A percentile compares a stretch with the other conserved stretches of the same genome.
Evolutionary conservation across 53 echinoderm and acorn worm species (phyloP).

Genomic region (Paracentrotus lividus): DNA sequence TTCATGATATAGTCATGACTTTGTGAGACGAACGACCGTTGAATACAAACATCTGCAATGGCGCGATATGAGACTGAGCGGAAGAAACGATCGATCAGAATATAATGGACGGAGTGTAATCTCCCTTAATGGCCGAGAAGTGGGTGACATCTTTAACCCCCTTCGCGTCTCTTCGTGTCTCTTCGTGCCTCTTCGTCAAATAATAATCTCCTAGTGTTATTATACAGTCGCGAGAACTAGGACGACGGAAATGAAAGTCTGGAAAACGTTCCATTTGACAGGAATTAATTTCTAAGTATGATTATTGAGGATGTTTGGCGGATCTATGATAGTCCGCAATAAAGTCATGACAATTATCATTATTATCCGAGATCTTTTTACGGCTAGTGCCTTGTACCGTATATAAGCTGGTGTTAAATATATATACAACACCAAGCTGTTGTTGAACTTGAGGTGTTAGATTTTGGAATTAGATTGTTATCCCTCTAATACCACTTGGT

Average conservation of each 20-base stretch:
- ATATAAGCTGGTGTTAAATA: too few relatives aligned
- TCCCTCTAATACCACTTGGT: too few relatives aligned
- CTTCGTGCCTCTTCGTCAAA: neutral
- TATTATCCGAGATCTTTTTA: too few relatives aligned
- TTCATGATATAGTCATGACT: neutral
- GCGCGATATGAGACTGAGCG: neutral
- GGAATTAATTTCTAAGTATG: neutral
- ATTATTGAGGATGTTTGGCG: neutral
- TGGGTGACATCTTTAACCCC: conserved; percentile 1
- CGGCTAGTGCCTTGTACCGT: too few relatives aligned
- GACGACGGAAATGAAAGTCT: neutral
- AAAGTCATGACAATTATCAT: too few relatives aligned
- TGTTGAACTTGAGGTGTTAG: too few relatives aligned
- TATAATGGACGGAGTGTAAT: neutral
- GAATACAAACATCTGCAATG: neutral
- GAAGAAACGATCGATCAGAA: neutral
- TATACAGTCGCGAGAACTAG: neutral
- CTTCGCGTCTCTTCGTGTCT: neutral
- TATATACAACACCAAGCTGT: too few relatives aligned
- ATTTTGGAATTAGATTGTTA: too few relatives aligned
- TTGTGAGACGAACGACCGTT: neutral
- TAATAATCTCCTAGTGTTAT: too few relatives aligned
- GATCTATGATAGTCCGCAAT: neutral
- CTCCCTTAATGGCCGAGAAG: neutral
- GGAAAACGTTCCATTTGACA: neutral